Evolutionary conservation across 2,888 invertebrate species (phyloP).

Genomic region (Emesis furor): DNA sequence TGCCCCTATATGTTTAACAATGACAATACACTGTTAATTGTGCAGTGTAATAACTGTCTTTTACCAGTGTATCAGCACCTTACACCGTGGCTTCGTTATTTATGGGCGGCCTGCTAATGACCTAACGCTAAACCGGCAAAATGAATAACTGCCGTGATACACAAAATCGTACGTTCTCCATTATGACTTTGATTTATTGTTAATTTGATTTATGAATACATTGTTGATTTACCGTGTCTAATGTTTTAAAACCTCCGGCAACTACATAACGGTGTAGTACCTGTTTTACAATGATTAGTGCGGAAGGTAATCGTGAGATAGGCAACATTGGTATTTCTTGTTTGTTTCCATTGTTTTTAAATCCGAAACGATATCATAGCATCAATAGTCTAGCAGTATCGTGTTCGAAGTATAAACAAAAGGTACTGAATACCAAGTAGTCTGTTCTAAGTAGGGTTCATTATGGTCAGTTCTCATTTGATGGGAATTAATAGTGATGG

Average conservation of each 20-base stretch:
- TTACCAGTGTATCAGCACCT: slow-evolving; percentile 3
- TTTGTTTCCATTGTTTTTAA: neutral
- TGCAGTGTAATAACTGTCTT: neutral
- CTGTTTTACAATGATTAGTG: neutral
- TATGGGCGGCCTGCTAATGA: slow-evolving; percentile 33
- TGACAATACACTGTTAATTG: too few species aligned
- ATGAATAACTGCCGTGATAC: slow-evolving; percentile 47
- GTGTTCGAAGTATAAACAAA: too few species aligned
- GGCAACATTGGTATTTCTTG: neutral
- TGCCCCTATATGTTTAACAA: too few species aligned
- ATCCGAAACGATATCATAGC: neutral
- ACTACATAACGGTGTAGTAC: slow-evolving; percentile 18
- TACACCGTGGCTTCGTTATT: slow-evolving; percentile 32
- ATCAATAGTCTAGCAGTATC: too few species aligned
- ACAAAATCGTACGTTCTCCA: slow-evolving; percentile 46
- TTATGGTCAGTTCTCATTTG: too few species aligned
- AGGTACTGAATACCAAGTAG: too few species aligned
- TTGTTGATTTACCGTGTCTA: slow-evolving; percentile 29
- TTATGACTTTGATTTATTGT: slow-evolving; percentile 56
- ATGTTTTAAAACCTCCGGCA: slow-evolving; percentile 33
- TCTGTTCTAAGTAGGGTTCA: too few species aligned
- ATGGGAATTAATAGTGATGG: too few species aligned
- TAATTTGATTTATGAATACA: slow-evolving; percentile 37
- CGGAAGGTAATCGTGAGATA: neutral
- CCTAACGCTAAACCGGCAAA: slow-evolving; percentile 39